A percentile compares a stretch with the other conserved stretches of the same genome.
Evolutionary conservation across 2,797 vertebrate species (phyloP).

Genomic region (Liasis olivaceus): DNA sequence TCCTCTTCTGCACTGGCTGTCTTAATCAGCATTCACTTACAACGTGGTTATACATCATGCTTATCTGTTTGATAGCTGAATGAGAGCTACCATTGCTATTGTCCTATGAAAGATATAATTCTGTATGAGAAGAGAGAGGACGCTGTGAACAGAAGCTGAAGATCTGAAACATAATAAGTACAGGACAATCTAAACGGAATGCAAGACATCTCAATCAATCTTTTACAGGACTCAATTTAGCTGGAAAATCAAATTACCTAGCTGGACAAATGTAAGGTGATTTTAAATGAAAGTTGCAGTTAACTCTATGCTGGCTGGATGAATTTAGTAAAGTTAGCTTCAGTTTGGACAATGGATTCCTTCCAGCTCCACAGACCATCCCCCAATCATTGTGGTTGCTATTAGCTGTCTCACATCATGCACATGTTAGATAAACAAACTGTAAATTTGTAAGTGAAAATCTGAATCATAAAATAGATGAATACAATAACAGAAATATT

Average conservation of each 20-base stretch:
- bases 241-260: conserved; percentile 13
- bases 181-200: conserved; percentile 26
- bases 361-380: not conserved
- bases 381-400: not conserved
- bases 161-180: conserved; percentile 17
- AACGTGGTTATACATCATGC: not conserved
- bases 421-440: not conserved
- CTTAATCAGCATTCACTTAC: conserved; percentile 1
- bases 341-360: not conserved
- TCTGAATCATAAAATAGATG: not conserved
- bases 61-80: conserved; percentile 31
- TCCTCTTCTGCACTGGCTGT: not conserved
- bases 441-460: not conserved
- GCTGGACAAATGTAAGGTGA: not conserved
- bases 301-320: not conserved
- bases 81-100: not conserved
- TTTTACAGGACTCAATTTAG: conserved; percentile 14
- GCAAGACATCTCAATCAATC: conserved; percentile 25
- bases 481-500: not conserved
- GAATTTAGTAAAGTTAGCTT: not conserved
- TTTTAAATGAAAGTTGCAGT: not conserved
- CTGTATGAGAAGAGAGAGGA: not conserved
- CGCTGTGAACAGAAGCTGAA: conserved; percentile 10
- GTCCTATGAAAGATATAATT: conserved; percentile 10
- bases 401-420: not conserved